These are phyloP conservation scores for Todiramphus saurophagus DNA, from an alignment of 2,113 vertebrate genomes.

Conservation along the genomic window DNA sequence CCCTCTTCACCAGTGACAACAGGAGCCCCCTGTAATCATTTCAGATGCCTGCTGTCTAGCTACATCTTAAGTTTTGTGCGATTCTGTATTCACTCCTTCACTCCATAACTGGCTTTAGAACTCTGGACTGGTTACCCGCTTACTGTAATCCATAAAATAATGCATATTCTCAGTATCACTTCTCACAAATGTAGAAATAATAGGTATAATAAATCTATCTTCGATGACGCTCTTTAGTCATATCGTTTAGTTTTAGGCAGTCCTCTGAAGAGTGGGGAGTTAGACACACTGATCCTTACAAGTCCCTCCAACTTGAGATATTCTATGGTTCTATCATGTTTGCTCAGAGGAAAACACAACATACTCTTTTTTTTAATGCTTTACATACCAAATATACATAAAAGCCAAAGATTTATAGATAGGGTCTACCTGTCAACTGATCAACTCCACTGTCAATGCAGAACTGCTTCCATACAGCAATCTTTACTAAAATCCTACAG, in stretches of 20 bases:
- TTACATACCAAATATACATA: neutral
- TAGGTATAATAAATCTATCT: neutral
- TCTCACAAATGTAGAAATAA: neutral
- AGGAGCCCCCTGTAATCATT: neutral
- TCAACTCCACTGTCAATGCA: neutral
- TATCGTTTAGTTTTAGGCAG: neutral
- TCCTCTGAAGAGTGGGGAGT: neutral
- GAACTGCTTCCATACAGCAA: neutral
- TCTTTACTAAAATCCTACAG: neutral
- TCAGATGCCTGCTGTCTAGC: neutral
- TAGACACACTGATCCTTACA: neutral
- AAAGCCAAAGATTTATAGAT: neutral
- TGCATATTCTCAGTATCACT: neutral
- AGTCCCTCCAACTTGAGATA: neutral
- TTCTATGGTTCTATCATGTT: neutral
- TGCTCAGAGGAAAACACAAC: neutral
- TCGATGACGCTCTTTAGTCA: neutral
- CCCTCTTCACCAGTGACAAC: neutral
- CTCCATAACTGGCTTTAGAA: neutral
- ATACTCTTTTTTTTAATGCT: neutral
- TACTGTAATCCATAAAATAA: neutral
- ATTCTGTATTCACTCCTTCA: neutral
- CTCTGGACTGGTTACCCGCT: neutral
- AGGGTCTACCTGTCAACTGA: neutral
- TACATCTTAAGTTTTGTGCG: accelerated